phyloP scores from a whole-genome alignment of 1,140 invertebrate species.

The Anthonomus grandis region DNA sequence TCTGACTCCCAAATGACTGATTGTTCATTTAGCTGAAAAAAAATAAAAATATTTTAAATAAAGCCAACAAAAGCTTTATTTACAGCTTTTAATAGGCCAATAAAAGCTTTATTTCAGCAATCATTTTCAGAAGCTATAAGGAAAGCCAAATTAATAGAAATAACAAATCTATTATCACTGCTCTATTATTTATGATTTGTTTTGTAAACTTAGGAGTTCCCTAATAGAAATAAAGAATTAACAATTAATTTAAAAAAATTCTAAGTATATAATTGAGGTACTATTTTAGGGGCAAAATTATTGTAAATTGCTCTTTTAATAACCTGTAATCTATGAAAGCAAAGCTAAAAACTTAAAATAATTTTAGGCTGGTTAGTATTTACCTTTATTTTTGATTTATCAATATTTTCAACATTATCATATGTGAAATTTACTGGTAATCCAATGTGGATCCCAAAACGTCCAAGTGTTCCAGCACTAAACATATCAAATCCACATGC shows the following conservation, averaged over 20 bases:
- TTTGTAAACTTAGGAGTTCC: too few species aligned
- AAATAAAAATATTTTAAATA: constrained; percentile 17
- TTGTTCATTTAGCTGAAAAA: constrained; percentile 53
- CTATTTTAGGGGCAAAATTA: background rate
- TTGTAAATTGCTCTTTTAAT: background rate
- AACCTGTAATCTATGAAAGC: background rate
- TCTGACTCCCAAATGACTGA: constrained; percentile 59
- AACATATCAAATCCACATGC: constrained; percentile 63
- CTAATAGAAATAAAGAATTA: too few species aligned
- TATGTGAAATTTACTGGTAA: constrained; percentile 63
- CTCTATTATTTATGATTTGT: too few species aligned
- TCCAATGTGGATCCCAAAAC: constrained; percentile 59
- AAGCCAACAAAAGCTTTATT: background rate
- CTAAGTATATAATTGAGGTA: background rate
- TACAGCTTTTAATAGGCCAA: background rate
- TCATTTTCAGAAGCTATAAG: background rate
- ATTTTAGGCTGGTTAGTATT: constrained; percentile 19
- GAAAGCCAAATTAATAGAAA: constrained; percentile 6
- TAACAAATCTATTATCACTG: background rate
- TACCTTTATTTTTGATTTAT: constrained; percentile 54
- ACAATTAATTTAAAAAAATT: constrained; percentile 2
- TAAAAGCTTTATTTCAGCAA: background rate
- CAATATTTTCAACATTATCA: constrained; percentile 47
- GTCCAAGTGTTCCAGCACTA: constrained; percentile 52
- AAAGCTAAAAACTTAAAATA: background rate